Evolutionary conservation across 2,888 invertebrate species (phyloP).

Genomic region (Oligia strigilis): DNA sequence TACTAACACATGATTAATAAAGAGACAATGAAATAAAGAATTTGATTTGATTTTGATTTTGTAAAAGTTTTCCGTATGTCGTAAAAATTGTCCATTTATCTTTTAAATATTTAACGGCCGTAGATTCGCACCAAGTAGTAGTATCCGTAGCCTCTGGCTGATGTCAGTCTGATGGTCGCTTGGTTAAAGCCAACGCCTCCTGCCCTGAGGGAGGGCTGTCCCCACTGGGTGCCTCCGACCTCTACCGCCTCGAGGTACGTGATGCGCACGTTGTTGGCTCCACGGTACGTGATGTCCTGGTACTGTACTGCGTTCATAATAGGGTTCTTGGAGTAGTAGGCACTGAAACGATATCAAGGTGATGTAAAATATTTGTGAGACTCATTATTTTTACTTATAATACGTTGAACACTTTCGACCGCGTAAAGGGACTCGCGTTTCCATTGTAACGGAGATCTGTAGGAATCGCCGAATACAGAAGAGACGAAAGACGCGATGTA

Average conservation of each 20-base stretch:
- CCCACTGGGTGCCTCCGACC: slow-evolving; percentile 79
- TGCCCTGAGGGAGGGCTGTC: slow-evolving; percentile 69
- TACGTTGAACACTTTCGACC: too few relatives aligned
- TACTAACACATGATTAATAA: too few relatives aligned
- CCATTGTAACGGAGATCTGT: too few relatives aligned
- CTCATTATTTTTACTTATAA: not conserved
- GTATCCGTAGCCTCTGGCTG: slow-evolving; percentile 78
- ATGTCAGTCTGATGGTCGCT: slow-evolving; percentile 78
- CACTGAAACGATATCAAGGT: not conserved
- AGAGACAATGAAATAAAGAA: too few relatives aligned
- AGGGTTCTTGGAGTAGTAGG: slow-evolving; percentile 60
- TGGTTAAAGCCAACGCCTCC: slow-evolving; percentile 76
- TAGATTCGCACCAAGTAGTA: slow-evolving; percentile 81
- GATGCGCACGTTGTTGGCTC: slow-evolving; percentile 74
- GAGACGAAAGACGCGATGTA: too few relatives aligned
- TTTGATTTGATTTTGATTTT: too few relatives aligned
- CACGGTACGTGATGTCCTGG: slow-evolving; percentile 79
- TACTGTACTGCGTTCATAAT: slow-evolving; percentile 76
- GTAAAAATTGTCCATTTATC: not conserved
- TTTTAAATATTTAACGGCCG: slow-evolving; percentile 72
- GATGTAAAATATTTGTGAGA: not conserved
- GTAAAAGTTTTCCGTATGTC: not conserved
- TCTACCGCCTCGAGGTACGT: slow-evolving; percentile 76
- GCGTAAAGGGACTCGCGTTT: too few relatives aligned
- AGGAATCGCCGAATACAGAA: too few relatives aligned